Evolutionary conservation across 2,113 vertebrate genomes (phyloP), one percentile per base, ranked within the genome.

Genomic region (Eulacestoma nigropectus): DNA sequence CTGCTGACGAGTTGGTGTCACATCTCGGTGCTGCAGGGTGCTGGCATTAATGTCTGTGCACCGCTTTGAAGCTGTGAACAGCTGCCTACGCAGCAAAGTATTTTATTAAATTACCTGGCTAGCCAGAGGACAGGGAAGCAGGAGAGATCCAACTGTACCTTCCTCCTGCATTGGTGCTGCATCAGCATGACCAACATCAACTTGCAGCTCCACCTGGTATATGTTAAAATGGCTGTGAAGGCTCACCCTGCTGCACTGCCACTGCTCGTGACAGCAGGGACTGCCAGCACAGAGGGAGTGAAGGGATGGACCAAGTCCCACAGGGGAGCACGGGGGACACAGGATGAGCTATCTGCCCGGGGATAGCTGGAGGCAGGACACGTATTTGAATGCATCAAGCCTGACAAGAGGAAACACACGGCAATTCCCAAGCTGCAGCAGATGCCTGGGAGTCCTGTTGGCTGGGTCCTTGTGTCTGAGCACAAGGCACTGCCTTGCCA

Each of bases 391-490:
- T 27, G 65, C 62, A 64, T 82, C 60, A 33, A 8, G 44, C 37
- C 69, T 72, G 65, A 50, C 76, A 89, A n/a, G 56, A 57, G 57
- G 79, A 64, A 92, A 75, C 68, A 87, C 42, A 6, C 1, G 75
- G 68, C 80, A 91, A 91, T 84, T 92, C 89, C 73, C 84, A 78
- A 64, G 94, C 69, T 93, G 80, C 60, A 56, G 91, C 86, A 92
- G 73, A 82, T 37, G 68, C 83, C 72, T 52, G 33, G 32, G 59
- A 89, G 64, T 74, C 55, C 60, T 74, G 23, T 19, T 74, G 83
- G 60, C 72, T 77, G 87, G 22, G 52, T 13, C 42, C 73, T 55
- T 14, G 6, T 52, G 50, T 57, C 73, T 70, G 63, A 86, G 69
- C 73, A 64, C 0, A 3, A 93, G 64, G 74, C 52, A 16, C 7